Percentiles rank a stretch among this genome's conserved stretches.
phyloP scores from a whole-genome alignment of 2,888 invertebrate genomes.

The Drosophila paucipuncta region DNA sequence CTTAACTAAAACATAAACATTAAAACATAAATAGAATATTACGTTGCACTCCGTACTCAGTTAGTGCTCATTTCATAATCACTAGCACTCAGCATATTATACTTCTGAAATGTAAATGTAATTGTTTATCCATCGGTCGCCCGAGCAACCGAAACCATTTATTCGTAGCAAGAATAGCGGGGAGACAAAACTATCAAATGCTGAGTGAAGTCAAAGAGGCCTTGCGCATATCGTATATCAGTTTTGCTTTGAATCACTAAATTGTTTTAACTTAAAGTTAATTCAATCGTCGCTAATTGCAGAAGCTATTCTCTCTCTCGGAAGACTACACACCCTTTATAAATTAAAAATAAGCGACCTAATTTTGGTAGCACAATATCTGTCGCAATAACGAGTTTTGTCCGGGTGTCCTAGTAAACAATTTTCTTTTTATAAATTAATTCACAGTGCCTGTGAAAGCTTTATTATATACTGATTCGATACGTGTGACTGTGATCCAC shows the following conservation, averaged over 20 bases:
- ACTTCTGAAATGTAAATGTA: background rate
- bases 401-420: background rate
- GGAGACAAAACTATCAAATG: background rate
- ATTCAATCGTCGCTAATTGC: background rate
- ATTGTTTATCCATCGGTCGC: background rate
- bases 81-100: background rate
- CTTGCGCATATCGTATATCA: background rate
- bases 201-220: background rate
- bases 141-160: background rate
- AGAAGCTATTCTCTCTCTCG: background rate
- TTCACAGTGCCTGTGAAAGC: background rate
- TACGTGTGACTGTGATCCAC: background rate
- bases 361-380: background rate
- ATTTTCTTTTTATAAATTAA: background rate
- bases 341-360: background rate
- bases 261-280: background rate
- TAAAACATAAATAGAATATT: background rate
- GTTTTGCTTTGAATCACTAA: background rate
- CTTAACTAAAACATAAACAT: background rate
- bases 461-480: background rate
- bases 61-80: background rate
- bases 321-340: too few relatives aligned
- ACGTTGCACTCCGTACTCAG: background rate
- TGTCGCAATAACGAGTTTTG: background rate
- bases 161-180: background rate